These are phyloP conservation scores for Orycteropus afer DNA, from an alignment of 2,113 vertebrate species.

Conservation along the genomic window DNA sequence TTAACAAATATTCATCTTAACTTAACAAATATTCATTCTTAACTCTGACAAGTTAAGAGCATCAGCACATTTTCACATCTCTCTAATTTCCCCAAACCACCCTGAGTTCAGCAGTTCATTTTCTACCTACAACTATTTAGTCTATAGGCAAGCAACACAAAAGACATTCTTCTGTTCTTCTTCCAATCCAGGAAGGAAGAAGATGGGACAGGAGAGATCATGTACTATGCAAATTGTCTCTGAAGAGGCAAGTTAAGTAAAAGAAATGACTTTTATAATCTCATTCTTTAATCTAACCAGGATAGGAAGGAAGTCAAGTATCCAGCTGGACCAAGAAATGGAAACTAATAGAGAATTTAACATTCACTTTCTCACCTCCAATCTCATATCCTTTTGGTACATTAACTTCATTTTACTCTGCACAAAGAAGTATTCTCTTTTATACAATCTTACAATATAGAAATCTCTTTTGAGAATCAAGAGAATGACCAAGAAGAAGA, in stretches of 20 bases:
- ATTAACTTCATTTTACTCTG: not conserved
- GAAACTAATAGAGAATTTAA: not conserved
- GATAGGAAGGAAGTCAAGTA: not conserved
- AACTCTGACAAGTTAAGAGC: not conserved
- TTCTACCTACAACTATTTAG: not conserved
- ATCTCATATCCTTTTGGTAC: not conserved
- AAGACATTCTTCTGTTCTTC: not conserved
- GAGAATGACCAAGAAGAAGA: not conserved
- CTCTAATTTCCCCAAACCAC: not conserved
- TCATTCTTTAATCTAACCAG: not conserved
- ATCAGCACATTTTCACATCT: not conserved
- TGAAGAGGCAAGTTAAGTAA: not conserved
- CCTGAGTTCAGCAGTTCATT: not conserved
- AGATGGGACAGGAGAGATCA: not conserved
- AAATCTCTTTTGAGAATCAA: not conserved
- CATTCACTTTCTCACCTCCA: not conserved
- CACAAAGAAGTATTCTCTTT: not conserved
- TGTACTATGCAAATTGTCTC: not conserved
- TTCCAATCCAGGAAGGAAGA: not conserved
- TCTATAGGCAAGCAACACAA: not conserved
- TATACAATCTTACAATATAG: not conserved
- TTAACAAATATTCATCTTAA: not conserved
- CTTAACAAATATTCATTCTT: not conserved
- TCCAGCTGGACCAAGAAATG: not conserved
- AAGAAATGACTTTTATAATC: slow-evolving; percentile 13